A percentile compares a stretch with the other conserved stretches of the same genome.
Conservation (phyloP, 2,888 invertebrate genomes). For the Nymphalis polychloros region DNA sequence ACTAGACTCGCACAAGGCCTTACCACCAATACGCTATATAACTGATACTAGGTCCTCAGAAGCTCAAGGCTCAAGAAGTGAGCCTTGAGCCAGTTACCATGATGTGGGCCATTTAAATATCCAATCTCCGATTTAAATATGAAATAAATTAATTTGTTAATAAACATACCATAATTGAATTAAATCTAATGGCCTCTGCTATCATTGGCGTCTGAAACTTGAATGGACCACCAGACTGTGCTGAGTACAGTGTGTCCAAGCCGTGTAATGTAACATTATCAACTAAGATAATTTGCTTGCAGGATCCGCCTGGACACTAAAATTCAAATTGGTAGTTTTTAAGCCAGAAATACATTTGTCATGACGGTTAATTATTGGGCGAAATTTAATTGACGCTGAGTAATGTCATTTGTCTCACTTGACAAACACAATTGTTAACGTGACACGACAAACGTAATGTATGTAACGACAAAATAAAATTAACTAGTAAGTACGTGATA, state of each 20-base stretch:
- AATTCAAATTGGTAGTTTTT: neutral
- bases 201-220: slow-evolving; percentile 41
- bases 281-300: slow-evolving; percentile 7
- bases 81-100: neutral
- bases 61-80: too few species aligned
- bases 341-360: neutral
- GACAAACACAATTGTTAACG: too few species aligned
- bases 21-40: too few species aligned
- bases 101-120: neutral
- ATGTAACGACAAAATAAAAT: too few species aligned
- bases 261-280: slow-evolving; percentile 51
- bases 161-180: slow-evolving; percentile 39
- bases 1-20: too few species aligned
- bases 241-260: slow-evolving; percentile 57
- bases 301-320: slow-evolving; percentile 21
- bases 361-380: too few species aligned
- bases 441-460: too few species aligned
- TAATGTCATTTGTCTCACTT: too few species aligned
- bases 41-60: too few species aligned
- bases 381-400: too few species aligned
- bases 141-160: too few species aligned
- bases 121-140: neutral
- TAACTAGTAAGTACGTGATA: too few species aligned
- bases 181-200: slow-evolving; percentile 56
- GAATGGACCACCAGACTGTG: slow-evolving; percentile 59